Percentiles rank a stretch among this genome's conserved stretches.
These are phyloP conservation scores for Cisticola juncidis DNA, from an alignment of 2,113 vertebrate genomes.

Conservation along the genomic window DNA sequence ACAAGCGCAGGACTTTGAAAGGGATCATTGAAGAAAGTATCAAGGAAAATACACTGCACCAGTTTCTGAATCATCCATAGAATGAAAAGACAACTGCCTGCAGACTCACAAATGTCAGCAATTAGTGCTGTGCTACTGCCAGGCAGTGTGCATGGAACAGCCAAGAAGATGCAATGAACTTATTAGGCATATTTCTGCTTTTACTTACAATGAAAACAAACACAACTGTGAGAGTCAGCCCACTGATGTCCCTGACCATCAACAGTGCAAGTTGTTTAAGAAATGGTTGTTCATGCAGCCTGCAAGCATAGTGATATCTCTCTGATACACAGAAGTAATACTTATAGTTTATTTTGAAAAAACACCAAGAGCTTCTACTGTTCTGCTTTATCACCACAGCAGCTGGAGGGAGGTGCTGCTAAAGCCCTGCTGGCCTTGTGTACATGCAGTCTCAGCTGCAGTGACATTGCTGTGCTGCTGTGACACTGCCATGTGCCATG, in stretches of 20 bases:
- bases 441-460: accelerated
- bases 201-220: background rate
- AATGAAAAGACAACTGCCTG: background rate
- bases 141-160: background rate
- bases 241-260: accelerated
- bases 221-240: accelerated
- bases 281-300: background rate
- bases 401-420: background rate
- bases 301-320: background rate
- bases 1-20: background rate
- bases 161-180: background rate
- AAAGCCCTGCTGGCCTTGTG: background rate
- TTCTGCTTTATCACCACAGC: background rate
- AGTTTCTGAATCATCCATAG: background rate
- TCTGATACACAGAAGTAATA: background rate
- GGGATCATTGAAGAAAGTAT: background rate
- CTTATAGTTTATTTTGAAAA: background rate
- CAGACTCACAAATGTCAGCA: background rate
- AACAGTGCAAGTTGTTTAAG: background rate
- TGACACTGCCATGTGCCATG: accelerated
- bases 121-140: background rate
- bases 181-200: background rate
- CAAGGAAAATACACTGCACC: background rate
- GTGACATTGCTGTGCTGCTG: background rate
- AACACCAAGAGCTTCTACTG: background rate